Evolutionary conservation across 2,113 vertebrate genomes (phyloP).

Genomic region (Serilophus lunatus): DNA sequence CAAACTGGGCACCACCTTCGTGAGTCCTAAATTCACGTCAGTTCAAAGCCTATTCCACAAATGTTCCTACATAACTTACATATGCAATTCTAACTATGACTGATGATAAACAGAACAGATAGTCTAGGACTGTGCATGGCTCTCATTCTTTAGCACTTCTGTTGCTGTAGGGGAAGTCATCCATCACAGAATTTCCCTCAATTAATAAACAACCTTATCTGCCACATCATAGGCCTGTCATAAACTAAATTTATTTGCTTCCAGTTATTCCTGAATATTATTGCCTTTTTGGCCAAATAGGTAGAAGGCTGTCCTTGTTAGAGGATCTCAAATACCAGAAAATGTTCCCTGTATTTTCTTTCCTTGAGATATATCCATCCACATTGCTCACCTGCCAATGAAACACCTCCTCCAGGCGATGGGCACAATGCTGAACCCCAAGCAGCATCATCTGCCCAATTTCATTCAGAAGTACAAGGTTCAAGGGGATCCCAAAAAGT

Average conservation of each 20-base stretch:
- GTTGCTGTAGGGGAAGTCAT: slow-evolving; percentile 21
- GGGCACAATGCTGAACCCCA: slow-evolving; percentile 49
- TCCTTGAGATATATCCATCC: background rate
- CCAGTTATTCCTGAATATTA: slow-evolving; percentile 19
- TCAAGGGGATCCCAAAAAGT: slow-evolving; percentile 88
- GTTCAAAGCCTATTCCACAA: background rate
- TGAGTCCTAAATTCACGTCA: background rate
- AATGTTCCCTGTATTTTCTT: background rate
- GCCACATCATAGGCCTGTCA: background rate
- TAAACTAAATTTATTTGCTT: slow-evolving; percentile 17
- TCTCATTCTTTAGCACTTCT: background rate
- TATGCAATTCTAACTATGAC: background rate
- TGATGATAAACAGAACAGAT: background rate
- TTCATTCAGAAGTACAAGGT: slow-evolving; percentile 85
- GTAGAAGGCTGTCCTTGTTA: background rate
- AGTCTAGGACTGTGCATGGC: background rate
- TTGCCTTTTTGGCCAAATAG: background rate
- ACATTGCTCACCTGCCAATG: slow-evolving; percentile 59
- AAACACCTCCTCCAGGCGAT: background rate
- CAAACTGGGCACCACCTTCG: background rate
- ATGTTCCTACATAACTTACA: background rate
- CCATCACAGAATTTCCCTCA: slow-evolving; percentile 23
- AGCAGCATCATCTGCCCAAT: slow-evolving; percentile 86
- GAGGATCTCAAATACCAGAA: background rate
- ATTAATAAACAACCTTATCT: slow-evolving; percentile 48